Evolutionary conservation across 2,113 vertebrate species (phyloP).

Genomic region (Grus americana): DNA sequence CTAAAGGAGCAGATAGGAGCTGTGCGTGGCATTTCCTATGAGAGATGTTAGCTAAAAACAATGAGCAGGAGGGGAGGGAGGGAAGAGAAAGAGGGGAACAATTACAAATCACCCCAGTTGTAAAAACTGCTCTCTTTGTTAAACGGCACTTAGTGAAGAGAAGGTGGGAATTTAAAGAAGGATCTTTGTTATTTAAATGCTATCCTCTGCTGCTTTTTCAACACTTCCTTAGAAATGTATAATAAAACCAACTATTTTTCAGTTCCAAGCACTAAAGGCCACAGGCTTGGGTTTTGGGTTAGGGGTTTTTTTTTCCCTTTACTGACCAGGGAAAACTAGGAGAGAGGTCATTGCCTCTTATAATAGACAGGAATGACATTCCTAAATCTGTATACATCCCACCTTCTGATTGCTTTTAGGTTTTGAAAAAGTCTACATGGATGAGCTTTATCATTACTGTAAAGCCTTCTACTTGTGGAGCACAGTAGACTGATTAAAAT

Average conservation of each 20-base stretch:
- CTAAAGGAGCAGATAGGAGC: background rate
- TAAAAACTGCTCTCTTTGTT: slow-evolving; percentile 16
- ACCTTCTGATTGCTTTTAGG: background rate
- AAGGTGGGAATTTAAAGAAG: slow-evolving; percentile 19
- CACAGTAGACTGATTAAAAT: background rate
- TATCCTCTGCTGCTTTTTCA: background rate
- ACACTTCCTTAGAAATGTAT: background rate
- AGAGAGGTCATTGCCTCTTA: background rate
- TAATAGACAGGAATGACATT: background rate
- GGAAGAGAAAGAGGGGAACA: background rate
- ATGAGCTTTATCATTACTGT: background rate
- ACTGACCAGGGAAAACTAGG: background rate
- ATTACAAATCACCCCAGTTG: slow-evolving; percentile 24
- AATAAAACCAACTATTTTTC: background rate
- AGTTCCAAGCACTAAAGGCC: background rate
- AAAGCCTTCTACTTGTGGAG: background rate
- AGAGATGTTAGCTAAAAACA: background rate
- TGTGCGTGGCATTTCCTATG: background rate
- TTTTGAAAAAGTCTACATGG: background rate
- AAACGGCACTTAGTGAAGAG: background rate
- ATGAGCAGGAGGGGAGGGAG: background rate
- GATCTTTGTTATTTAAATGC: slow-evolving; percentile 35
- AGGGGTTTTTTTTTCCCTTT: background rate
- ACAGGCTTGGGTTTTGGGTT: background rate
- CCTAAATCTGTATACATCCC: background rate